Evolutionary conservation across 2,797 vertebrate genomes (phyloP).

Genomic region (Pseudochromis fuscus): DNA sequence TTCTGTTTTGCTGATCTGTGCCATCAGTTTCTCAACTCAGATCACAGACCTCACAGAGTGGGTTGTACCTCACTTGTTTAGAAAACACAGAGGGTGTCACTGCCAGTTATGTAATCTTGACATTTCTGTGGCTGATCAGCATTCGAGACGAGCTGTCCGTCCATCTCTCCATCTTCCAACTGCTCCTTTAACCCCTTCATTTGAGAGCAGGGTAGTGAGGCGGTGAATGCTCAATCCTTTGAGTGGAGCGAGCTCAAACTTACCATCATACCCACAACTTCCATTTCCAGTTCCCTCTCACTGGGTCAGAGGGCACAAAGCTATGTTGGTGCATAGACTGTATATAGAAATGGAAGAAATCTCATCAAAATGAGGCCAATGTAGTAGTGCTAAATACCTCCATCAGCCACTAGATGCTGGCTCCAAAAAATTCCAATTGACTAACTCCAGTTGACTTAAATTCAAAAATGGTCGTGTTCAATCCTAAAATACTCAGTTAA

Average conservation of each 20-base stretch:
- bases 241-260: constrained; percentile 50
- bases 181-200: constrained; percentile 31
- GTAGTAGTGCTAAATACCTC: no score
- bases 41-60: background rate
- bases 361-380: no score
- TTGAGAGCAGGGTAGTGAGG: constrained; percentile 26
- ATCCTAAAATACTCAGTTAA: no score
- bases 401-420: no score
- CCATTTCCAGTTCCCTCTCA: constrained; percentile 3
- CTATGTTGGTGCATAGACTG: background rate
- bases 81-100: background rate
- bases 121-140: constrained; percentile 23
- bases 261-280: constrained; percentile 23
- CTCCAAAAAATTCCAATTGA: no score
- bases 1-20: background rate
- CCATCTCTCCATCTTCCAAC: background rate
- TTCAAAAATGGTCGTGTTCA: no score
- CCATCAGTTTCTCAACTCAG: constrained; percentile 1
- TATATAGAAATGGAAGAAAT: no score
- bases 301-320: background rate
- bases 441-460: no score
- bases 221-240: constrained; percentile 37
- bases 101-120: background rate
- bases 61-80: background rate
- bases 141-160: background rate